These are phyloP conservation scores for Zaprionus vittiger DNA, from an alignment of 1,140 invertebrate species.

Conservation along the genomic window DNA sequence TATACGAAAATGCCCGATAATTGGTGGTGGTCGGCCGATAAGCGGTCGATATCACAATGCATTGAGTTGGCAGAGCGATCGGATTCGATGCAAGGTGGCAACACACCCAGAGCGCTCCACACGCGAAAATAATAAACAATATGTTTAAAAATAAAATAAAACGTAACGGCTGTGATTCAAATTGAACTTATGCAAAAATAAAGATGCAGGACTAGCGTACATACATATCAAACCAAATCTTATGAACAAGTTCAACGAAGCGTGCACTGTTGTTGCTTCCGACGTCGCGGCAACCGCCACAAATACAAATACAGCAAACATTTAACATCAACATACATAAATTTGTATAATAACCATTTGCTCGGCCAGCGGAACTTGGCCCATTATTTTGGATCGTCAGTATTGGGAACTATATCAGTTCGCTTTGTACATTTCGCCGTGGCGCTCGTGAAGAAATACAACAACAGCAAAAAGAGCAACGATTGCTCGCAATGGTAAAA, in stretches of 20 bases:
- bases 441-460: conserved; percentile 74
- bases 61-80: conserved; percentile 18
- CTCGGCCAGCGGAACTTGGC: conserved; percentile 60
- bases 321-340: conserved; percentile 49
- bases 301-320: conserved; percentile 51
- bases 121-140: conserved; percentile 49
- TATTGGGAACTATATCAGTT: conserved; percentile 82
- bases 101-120: conserved; percentile 23
- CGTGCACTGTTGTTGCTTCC: conserved; percentile 27
- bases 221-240: conserved; percentile 42
- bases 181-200: conserved; percentile 53
- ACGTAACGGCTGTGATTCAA: conserved; percentile 52
- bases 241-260: conserved; percentile 38
- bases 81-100: conserved; percentile 45
- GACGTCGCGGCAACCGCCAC: conserved; percentile 31
- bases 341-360: conserved; percentile 59
- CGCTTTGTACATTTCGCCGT: conserved; percentile 77
- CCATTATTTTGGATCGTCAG: conserved; percentile 61
- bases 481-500: conserved; percentile 70
- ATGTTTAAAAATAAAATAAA: conserved; percentile 78
- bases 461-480: conserved; percentile 51
- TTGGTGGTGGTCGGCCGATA: conserved; percentile 18
- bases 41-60: not conserved
- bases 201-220: conserved; percentile 15
- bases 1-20: conserved; percentile 20